Conservation (phyloP, 2,888 invertebrate species). For the Diaphora mendica region DNA sequence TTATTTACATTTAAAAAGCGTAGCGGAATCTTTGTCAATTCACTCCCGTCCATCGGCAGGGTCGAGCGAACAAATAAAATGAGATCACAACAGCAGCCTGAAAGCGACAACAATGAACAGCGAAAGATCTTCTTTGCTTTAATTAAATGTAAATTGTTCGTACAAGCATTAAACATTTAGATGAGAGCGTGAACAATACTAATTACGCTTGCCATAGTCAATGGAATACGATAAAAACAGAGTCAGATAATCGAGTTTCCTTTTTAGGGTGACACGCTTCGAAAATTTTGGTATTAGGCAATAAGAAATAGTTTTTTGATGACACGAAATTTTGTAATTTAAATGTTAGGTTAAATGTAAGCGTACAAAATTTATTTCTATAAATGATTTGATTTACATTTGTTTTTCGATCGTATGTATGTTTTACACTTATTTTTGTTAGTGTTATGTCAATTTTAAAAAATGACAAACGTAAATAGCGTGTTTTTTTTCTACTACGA, state of each 20-base stretch:
- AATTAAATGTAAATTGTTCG: slow-evolving; percentile 76
- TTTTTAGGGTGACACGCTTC: slow-evolving; percentile 15
- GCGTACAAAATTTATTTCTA: not conserved
- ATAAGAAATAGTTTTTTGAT: not conserved
- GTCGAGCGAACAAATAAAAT: slow-evolving; percentile 67
- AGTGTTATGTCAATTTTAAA: not conserved
- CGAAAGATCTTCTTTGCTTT: slow-evolving; percentile 66
- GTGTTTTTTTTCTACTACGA: not conserved
- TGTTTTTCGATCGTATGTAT: not conserved
- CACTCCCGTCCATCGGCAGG: slow-evolving; percentile 55
- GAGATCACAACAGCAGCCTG: slow-evolving; percentile 56
- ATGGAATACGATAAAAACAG: slow-evolving; percentile 36
- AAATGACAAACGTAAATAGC: not conserved
- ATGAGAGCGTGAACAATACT: slow-evolving; percentile 48
- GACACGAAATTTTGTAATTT: not conserved
- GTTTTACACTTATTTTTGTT: not conserved
- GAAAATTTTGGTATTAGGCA: not conserved
- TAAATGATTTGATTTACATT: not conserved
- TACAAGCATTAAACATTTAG: slow-evolving; percentile 52
- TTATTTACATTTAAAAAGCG: slow-evolving; percentile 63
- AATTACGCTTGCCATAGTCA: slow-evolving; percentile 46
- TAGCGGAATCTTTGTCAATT: slow-evolving; percentile 62
- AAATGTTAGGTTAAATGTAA: not conserved
- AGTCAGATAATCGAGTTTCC: slow-evolving; percentile 21
- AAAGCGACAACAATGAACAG: slow-evolving; percentile 63